phyloP scores from a whole-genome alignment of 2,797 vertebrate genomes.

The Lithobates sylvaticus region DNA sequence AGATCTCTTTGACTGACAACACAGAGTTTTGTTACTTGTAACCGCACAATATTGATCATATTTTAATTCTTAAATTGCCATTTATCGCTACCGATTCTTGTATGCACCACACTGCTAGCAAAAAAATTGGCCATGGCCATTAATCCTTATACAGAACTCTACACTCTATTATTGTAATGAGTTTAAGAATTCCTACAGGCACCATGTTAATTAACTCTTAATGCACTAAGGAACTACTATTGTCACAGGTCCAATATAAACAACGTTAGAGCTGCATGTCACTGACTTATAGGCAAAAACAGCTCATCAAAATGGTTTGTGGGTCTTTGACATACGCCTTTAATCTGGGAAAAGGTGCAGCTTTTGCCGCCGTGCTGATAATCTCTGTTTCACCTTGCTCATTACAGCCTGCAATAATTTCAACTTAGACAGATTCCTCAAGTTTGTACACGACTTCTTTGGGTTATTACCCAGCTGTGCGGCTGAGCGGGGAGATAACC shows the following conservation, averaged over 20 bases:
- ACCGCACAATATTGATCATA: background rate
- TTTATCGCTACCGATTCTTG: background rate
- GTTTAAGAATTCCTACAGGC: background rate
- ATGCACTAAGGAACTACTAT: background rate
- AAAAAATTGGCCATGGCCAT: background rate
- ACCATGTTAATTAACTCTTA: background rate
- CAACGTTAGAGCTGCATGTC: background rate
- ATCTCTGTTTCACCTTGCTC: conserved; percentile 81
- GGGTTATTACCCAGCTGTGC: conserved; percentile 82
- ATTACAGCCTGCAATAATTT: conserved; percentile 84
- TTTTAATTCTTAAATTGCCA: background rate
- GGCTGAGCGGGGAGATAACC: conserved; percentile 90
- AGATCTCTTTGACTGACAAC: background rate
- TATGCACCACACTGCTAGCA: background rate
- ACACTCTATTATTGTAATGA: background rate
- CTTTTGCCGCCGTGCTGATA: conserved; percentile 69
- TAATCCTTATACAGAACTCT: background rate
- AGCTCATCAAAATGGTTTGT: conserved; percentile 3
- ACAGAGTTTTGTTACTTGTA: background rate
- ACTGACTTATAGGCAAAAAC: background rate
- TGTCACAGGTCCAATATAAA: background rate
- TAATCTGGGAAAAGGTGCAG: conserved; percentile 27
- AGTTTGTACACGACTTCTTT: conserved; percentile 77
- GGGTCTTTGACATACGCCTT: background rate
- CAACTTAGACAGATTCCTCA: conserved; percentile 81